A percentile compares a stretch with the other conserved stretches of the same genome.
Evolutionary conservation across 2,888 invertebrate species (phyloP).

Genomic region (Perithous albicinctus): DNA sequence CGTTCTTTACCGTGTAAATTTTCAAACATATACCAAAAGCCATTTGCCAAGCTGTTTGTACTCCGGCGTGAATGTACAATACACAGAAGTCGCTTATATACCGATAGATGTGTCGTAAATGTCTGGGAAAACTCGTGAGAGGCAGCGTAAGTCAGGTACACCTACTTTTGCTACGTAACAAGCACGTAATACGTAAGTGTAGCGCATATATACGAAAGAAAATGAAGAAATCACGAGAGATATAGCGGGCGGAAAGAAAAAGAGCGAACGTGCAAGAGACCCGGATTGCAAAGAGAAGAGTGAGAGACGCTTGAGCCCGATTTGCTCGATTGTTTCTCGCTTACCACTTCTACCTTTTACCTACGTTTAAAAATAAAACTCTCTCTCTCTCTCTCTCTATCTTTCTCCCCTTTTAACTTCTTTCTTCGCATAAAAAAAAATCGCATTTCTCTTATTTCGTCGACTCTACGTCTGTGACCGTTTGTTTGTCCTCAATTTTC

Average conservation of each 20-base stretch:
- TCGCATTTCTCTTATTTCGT: constrained; percentile 30
- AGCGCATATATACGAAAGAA: not conserved
- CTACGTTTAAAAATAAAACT: constrained; percentile 51
- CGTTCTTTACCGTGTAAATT: too few relatives aligned
- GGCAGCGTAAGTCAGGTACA: not conserved
- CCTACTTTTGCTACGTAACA: constrained; percentile 6
- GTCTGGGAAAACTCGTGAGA: constrained; percentile 4
- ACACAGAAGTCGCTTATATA: constrained; percentile 66
- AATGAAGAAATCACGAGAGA: not conserved
- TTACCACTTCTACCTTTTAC: constrained; percentile 28
- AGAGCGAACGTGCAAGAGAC: not conserved
- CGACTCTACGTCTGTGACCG: constrained; percentile 52
- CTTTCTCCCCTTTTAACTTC: constrained; percentile 18
- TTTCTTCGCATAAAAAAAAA: constrained; percentile 38
- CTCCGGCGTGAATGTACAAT: not conserved
- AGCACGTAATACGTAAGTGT: constrained; percentile 11
- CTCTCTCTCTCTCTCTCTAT: not conserved
- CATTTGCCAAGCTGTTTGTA: not conserved
- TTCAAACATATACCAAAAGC: not conserved
- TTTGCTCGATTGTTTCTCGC: constrained; percentile 16
- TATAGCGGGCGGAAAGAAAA: not conserved
- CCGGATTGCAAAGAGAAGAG: not conserved
- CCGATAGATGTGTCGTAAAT: constrained; percentile 65
- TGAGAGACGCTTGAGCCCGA: not conserved
- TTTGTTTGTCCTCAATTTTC: constrained; percentile 58